These are phyloP conservation scores for Oreochromis niloticus DNA, from an alignment of 2,113 vertebrate genomes.

Conservation along the genomic window DNA sequence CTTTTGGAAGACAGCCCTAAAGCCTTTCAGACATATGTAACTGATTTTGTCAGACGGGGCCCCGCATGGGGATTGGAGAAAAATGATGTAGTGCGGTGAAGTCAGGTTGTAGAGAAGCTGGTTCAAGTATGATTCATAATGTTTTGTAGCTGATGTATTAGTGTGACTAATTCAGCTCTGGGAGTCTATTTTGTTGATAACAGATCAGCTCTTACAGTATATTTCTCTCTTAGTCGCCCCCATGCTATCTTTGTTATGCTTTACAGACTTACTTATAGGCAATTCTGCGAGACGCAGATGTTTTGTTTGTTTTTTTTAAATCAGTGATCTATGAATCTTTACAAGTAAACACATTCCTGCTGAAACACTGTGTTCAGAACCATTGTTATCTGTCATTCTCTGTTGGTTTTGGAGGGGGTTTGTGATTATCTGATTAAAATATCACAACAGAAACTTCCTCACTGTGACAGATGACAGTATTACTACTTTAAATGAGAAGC, in stretches of 20 bases:
- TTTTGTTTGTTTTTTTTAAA: neutral
- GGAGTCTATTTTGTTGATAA: slow-evolving; percentile 4
- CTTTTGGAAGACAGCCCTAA: slow-evolving; percentile 19
- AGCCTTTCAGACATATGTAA: slow-evolving; percentile 60
- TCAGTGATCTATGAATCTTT: neutral
- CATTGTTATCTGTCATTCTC: neutral
- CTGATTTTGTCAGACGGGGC: slow-evolving; percentile 55
- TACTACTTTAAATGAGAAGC: neutral
- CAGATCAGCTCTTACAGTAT: neutral
- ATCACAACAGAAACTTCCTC: neutral
- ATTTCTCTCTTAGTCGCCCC: neutral
- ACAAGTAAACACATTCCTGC: neutral
- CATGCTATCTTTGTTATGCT: neutral
- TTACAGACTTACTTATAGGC: neutral
- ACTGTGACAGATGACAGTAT: neutral
- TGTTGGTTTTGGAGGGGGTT: neutral
- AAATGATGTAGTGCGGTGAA: neutral
- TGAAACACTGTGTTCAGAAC: neutral
- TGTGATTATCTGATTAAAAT: neutral
- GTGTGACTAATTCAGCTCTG: slow-evolving; percentile 19
- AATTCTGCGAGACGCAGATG: neutral
- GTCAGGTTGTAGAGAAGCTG: neutral
- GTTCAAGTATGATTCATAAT: neutral
- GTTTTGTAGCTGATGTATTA: slow-evolving; percentile 27
- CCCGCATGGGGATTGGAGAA: neutral